Conservation (phyloP, 2,113 vertebrate species). For the Festucalex cinctus region DNA sequence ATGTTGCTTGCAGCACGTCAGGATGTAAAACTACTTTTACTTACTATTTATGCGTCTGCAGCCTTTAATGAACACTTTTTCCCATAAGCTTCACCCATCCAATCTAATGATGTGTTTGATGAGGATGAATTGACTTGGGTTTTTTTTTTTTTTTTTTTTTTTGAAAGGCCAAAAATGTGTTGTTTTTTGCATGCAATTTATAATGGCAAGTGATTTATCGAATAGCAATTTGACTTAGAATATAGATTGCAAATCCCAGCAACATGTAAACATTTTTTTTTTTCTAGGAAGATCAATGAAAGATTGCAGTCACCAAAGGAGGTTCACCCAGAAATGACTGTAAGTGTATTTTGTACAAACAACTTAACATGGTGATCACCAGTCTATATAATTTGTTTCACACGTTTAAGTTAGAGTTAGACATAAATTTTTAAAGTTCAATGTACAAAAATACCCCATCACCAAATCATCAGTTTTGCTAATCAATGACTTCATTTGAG, state of each 20-base stretch:
- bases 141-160: neutral
- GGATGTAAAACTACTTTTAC: constrained; percentile 1
- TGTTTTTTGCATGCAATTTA: neutral
- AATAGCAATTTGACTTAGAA: neutral
- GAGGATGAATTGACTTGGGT: neutral
- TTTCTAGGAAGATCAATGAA: neutral
- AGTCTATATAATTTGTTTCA: neutral
- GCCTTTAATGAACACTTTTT: neutral
- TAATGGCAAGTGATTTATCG: constrained; percentile 4
- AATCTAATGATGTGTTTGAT: neutral
- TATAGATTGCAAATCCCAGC: neutral
- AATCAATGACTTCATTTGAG: too few species aligned
- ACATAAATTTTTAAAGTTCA: neutral
- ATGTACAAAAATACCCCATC: neutral
- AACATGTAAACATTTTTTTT: neutral
- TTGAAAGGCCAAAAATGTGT: neutral
- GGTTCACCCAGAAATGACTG: neutral
- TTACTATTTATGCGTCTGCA: neutral
- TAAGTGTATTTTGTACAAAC: neutral
- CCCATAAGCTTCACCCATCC: neutral
- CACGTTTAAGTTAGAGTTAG: too few species aligned
- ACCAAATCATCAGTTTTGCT: too few species aligned
- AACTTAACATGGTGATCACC: neutral
- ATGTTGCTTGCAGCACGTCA: neutral
- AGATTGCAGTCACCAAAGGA: constrained; percentile 7